Percentiles rank a stretch among this genome's conserved stretches.
These are phyloP conservation scores for Gobiocypris rarus DNA, from an alignment of 2,113 vertebrate species.

Conservation along the genomic window DNA sequence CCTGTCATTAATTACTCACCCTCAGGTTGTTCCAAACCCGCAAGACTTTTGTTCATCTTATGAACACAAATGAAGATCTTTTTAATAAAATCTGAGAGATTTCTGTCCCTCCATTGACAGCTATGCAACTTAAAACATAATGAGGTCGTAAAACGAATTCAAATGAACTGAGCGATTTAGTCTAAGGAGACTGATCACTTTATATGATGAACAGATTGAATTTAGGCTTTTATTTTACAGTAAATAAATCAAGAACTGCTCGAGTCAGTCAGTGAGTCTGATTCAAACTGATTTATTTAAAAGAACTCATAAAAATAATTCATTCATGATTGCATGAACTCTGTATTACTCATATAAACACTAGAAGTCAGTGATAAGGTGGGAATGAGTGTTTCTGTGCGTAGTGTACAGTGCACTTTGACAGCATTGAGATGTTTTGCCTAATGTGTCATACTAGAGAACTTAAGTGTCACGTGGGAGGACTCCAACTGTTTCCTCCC, in stretches of 20 bases:
- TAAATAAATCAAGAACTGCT: not conserved
- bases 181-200: too few species aligned
- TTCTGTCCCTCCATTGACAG: too few species aligned
- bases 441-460: constrained; percentile 45
- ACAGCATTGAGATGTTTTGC: constrained; percentile 35
- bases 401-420: constrained; percentile 11
- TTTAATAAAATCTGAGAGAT: too few species aligned
- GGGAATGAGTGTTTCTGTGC: not conserved
- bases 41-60: too few species aligned
- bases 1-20: too few species aligned
- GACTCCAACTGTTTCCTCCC: constrained; percentile 36
- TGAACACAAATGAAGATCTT: too few species aligned
- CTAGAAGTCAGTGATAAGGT: not conserved
- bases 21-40: too few species aligned
- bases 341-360: not conserved
- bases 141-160: too few species aligned
- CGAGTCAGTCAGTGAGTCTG: not conserved
- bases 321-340: not conserved
- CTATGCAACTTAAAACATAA: too few species aligned
- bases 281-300: not conserved
- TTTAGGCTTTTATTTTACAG: too few species aligned
- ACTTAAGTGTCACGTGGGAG: constrained; percentile 44
- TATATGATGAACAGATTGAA: too few species aligned
- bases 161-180: too few species aligned
- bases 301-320: not conserved